These are phyloP conservation scores for Archilochus colubris DNA, from an alignment of 2,113 vertebrate genomes.

Conservation along the genomic window DNA sequence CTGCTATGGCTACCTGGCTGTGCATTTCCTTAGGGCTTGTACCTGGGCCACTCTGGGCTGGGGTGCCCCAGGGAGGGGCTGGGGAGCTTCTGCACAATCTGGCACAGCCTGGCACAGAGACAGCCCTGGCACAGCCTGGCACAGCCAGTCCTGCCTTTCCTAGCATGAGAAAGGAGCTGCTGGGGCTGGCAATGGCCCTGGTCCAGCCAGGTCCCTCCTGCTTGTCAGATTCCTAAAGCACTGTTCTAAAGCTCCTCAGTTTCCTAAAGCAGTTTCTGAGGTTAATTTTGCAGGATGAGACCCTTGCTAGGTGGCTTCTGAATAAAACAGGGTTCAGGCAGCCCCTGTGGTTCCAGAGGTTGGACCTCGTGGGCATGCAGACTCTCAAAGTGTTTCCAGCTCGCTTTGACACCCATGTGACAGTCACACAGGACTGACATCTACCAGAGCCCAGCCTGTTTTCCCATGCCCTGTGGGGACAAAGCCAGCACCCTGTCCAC, in stretches of 20 bases:
- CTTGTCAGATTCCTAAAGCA: background rate
- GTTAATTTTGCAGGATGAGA: background rate
- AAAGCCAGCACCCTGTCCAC: background rate
- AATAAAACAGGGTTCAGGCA: background rate
- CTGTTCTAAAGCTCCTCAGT: no score
- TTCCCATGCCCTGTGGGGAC: background rate
- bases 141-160: background rate
- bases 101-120: background rate
- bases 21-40: background rate
- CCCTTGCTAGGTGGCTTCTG: background rate
- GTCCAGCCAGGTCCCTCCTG: background rate
- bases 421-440: background rate
- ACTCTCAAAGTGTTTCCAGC: rapidly evolving
- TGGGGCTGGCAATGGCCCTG: background rate
- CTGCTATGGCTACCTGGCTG: background rate
- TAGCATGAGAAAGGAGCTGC: background rate
- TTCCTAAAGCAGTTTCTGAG: background rate
- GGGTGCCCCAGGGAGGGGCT: background rate
- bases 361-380: rapidly evolving
- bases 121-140: no score
- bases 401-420: background rate
- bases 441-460: background rate
- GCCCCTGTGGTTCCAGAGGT: rapidly evolving
- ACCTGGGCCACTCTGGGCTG: background rate
- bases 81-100: background rate